These are phyloP conservation scores for Nemapogon koenigi DNA, from an alignment of 2,888 invertebrate genomes.

Conservation along the genomic window DNA sequence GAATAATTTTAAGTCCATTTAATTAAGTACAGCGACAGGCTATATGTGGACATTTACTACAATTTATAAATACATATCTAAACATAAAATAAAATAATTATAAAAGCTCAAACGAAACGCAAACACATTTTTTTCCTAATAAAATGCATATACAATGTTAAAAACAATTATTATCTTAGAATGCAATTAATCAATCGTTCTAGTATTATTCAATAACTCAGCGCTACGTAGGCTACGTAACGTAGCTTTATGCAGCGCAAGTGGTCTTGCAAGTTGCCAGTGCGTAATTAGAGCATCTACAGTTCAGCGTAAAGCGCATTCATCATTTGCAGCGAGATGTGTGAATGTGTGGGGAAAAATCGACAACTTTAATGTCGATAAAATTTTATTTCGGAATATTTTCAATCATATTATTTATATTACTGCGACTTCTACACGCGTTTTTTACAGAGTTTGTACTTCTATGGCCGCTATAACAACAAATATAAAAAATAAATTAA, in stretches of 20 bases:
- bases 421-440: no score
- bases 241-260: slow-evolving; percentile 16
- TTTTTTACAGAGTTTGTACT: no score
- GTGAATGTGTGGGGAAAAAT: slow-evolving; percentile 21
- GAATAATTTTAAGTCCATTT: no score
- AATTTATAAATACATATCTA: no score
- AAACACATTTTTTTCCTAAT: slow-evolving; percentile 3
- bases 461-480: no score
- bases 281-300: slow-evolving; percentile 29
- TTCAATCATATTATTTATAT: no score
- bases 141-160: slow-evolving; percentile 9
- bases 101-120: slow-evolving; percentile 4
- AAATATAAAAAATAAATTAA: no score
- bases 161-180: slow-evolving; percentile 21
- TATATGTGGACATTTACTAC: no score
- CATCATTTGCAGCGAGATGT: slow-evolving; percentile 44
- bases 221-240: no score
- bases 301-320: slow-evolving; percentile 39
- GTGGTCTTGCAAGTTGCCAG: slow-evolving; percentile 10
- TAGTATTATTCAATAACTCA: slow-evolving; percentile 12
- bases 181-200: slow-evolving; percentile 22
- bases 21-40: no score
- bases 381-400: neutral
- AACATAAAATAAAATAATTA: no score
- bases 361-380: slow-evolving; percentile 14